These are phyloP conservation scores for Podarcis cretensis DNA, from an alignment of 2,113 vertebrate species.

Conservation along the genomic window DNA sequence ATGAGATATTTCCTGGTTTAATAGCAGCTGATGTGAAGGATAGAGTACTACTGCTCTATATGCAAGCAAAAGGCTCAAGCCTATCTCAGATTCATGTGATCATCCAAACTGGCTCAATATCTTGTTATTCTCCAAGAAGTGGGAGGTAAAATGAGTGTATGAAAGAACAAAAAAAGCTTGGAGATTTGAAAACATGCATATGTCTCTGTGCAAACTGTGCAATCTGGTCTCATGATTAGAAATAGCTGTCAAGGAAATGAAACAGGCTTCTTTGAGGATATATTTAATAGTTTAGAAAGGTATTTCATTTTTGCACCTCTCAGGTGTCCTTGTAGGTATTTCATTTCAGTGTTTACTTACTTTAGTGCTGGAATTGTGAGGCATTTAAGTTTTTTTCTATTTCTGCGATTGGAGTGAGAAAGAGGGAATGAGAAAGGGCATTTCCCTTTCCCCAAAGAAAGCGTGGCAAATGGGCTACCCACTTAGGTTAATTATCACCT, in stretches of 20 bases:
- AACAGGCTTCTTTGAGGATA: constrained; percentile 12
- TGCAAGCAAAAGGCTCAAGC: too few relatives aligned
- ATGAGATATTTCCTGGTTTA: too few relatives aligned
- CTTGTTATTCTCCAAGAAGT: neutral
- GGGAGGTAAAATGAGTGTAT: constrained; percentile 14
- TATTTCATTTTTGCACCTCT: neutral
- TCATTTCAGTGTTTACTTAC: neutral
- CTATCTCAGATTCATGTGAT: too few relatives aligned
- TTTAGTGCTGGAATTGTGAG: constrained; percentile 24
- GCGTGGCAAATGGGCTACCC: neutral
- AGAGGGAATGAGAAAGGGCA: neutral
- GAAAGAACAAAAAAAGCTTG: neutral
- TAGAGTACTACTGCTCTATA: too few relatives aligned
- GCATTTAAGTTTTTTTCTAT: neutral
- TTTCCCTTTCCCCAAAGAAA: neutral
- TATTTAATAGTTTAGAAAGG: neutral
- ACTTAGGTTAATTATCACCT: neutral
- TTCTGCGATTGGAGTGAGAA: neutral
- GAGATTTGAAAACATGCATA: constrained; percentile 17
- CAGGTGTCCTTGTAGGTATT: constrained; percentile 1
- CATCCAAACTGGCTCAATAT: neutral
- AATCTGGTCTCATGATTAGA: constrained; percentile 11
- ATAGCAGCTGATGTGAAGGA: too few relatives aligned
- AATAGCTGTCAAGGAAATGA: constrained; percentile 3
- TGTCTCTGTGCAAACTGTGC: constrained; percentile 1